A percentile compares a stretch with the other conserved stretches of the same genome.
These are phyloP conservation scores for Goniozus legneri DNA, from an alignment of 1,140 invertebrate genomes.

Conservation along the genomic window DNA sequence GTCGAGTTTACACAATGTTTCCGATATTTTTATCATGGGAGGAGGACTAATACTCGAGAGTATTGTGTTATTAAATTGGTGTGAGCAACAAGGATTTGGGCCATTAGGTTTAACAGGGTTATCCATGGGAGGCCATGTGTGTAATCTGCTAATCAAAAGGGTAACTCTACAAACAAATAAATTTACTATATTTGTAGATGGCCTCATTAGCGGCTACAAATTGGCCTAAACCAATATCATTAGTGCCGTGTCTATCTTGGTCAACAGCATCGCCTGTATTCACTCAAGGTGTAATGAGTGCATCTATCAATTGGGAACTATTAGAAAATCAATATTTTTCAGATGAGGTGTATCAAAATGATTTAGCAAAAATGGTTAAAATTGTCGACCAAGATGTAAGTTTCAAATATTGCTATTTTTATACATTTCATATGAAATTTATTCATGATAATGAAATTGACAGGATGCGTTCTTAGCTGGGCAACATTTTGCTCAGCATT, in stretches of 20 bases:
- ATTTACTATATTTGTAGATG: slow-evolving; percentile 68
- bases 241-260: slow-evolving; percentile 96
- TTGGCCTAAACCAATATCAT: slow-evolving; percentile 87
- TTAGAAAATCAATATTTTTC: slow-evolving; percentile 85
- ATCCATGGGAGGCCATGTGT: slow-evolving; percentile 99
- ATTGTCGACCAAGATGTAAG: slow-evolving; percentile 58
- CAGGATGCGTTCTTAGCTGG: slow-evolving; percentile 74
- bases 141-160: no score
- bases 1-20: slow-evolving; percentile 91
- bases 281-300: slow-evolving; percentile 92
- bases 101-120: slow-evolving; percentile 93
- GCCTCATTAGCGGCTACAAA: slow-evolving; percentile 92
- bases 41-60: slow-evolving; percentile 93
- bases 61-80: slow-evolving; percentile 90
- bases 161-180: no score
- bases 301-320: slow-evolving; percentile 90
- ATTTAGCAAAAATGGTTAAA: slow-evolving; percentile 78
- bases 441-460: slow-evolving; percentile 12
- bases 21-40: slow-evolving; percentile 99
- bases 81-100: slow-evolving; percentile 80
- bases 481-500: slow-evolving; percentile 76
- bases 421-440: slow-evolving; percentile 5
- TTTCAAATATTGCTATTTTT: slow-evolving; percentile 6
- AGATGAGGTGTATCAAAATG: slow-evolving; percentile 77
- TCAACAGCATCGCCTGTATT: slow-evolving; percentile 95